Evolutionary conservation across 1,140 invertebrate species (phyloP), one percentile per base, ranked within the genome.

Genomic region (Melanaphis sacchari): DNA sequence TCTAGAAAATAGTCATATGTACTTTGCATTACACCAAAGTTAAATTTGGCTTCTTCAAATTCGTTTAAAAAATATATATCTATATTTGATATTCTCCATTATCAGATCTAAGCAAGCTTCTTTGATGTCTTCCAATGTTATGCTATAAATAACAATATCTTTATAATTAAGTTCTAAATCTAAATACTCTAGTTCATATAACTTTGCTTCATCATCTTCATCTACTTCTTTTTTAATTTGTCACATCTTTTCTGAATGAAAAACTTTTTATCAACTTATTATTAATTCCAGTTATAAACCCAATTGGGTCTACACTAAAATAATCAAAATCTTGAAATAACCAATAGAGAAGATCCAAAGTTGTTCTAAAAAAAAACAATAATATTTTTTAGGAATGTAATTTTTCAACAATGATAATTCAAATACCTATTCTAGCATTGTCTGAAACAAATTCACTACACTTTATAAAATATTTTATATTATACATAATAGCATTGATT

Each of bases 391-490:
- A 38, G 91, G 91, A 43, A 92, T 92, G 40, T 43, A 76, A 38
- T 92, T 92, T 92, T 92, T 92, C 9, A 92, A 26, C 43, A 92
- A 84, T 81, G 91, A 81, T 49, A 92, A n/a, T 6, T 92, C 91
- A 84, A 92, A 40, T 52, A n/a, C n/a, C n/a, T n/a, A 92, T 52
- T 31, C 91, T 76, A 11, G 36, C 91, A 92, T 92, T 82, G 15
- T 82, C 36, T 26, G 91, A 92, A 3, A 92, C 11, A 46, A 49
- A 18, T 49, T 92, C 91, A 46, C 76, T 84, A 40, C 91, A 92
- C 36, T 49, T 82, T 36, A 46, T 43, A 84, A 38, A 82, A 92
- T 92, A 84, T 36, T 92, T 92, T 40, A 92, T 84, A 1, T 92
- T 24, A 40, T 49, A 3, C 76, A 84, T 92, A 46, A 46, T n/a